Base-by-base conservation (phyloP, 2,888 invertebrate species). In the Acrobasis repandana region DNA sequence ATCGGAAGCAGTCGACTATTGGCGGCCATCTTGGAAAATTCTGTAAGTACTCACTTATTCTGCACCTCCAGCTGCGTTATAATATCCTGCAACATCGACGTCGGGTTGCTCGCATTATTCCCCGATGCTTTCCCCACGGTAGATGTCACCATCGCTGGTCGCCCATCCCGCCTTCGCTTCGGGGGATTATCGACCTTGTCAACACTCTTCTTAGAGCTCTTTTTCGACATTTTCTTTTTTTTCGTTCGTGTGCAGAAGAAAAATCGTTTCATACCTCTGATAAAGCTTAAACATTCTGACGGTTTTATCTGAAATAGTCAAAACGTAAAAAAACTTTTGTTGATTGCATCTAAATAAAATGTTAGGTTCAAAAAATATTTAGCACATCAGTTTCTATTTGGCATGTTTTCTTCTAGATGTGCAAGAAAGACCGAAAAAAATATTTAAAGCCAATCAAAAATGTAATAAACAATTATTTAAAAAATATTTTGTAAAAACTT, bases 51-150 rank as follows among this genome's bases (percentile, higher is more conserved):
- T 80, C 52, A 93, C 92, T 88, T 93, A 70, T 95, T 95, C 77
- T 95, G 95, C 49, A 93, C 90, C 83, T 96, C 96, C 65, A 96
- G 83, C 72, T 96, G 95, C 63, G 88, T 91, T 57, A 96, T 96
- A 67, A 96, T 94, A 73, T 95, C 94, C 72, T 96, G 94, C 54
- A 96, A 79, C 74, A 96, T 94, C 16, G 88, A 82, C 16, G 94
- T 90, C 0, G 95, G 95, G 66, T 94, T 94, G 11, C 82, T 88
- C 0, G 86, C 79, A 9, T 71, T 78, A 54, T 80, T 82, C 0
- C 93, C 92, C 0, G 88, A 87, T 0, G 92, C 92, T 65, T 90
- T 93, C 6, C 89, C 89, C 0, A 92, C 91, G 0, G 90, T 93
- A 0, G 90, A 92, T 0, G 90, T 93, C 60, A 88, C 86, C 60